Percentiles rank a stretch among this genome's conserved stretches.
phyloP scores from a whole-genome alignment of 2,888 invertebrate species.

The Torymus texanus region DNA sequence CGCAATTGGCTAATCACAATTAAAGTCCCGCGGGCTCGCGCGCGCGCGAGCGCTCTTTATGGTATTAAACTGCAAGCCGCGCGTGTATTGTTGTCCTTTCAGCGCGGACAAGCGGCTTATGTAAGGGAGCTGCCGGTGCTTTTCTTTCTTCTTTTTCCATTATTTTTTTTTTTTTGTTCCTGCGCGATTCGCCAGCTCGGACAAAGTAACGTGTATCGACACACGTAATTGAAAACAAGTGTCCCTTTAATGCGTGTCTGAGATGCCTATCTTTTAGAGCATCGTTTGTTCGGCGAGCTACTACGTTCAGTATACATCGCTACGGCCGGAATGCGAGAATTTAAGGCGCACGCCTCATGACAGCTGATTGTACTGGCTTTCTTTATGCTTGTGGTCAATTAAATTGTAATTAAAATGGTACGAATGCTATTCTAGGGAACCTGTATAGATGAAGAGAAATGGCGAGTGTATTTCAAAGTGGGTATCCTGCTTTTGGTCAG shows the following conservation, averaged over 20 bases:
- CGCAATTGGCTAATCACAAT: constrained; percentile 56
- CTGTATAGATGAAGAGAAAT: no score
- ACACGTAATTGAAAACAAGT: constrained; percentile 47
- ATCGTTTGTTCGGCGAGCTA: constrained; percentile 7
- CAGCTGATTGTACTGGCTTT: background rate
- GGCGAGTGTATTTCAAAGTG: no score
- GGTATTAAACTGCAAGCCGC: constrained; percentile 11
- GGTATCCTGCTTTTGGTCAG: no score
- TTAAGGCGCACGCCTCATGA: background rate
- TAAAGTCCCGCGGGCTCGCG: constrained; percentile 23
- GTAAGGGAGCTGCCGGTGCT: background rate
- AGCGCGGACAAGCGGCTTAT: constrained; percentile 7
- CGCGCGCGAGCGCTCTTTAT: constrained; percentile 26
- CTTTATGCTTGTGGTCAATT: background rate
- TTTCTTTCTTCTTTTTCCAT: background rate
- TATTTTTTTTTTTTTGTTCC: background rate
- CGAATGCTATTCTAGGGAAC: no score
- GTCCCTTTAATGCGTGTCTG: constrained; percentile 27
- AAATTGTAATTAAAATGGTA: no score
- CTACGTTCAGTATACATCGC: background rate
- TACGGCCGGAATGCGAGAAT: constrained; percentile 8
- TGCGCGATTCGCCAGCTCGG: background rate
- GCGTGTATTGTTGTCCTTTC: constrained; percentile 35
- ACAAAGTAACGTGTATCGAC: constrained; percentile 36
- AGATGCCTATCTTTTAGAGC: constrained; percentile 36